Evolutionary conservation across 2,113 vertebrate genomes (phyloP), one percentile per base, ranked within the genome.

Genomic region (Turnix velox): DNA sequence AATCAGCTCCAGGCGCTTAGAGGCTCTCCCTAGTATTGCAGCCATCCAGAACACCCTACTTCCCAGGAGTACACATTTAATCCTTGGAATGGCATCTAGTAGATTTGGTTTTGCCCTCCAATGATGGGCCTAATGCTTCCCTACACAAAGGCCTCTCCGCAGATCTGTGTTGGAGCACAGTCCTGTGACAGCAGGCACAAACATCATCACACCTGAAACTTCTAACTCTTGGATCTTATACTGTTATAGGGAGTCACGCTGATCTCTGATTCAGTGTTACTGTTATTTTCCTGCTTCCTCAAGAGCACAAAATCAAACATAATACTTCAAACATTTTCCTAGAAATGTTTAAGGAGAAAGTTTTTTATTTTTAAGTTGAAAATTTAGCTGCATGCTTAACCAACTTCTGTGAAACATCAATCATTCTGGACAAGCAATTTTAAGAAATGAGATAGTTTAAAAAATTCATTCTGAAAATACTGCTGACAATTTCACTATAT

Each of bases 401-500:
- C 85, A 67, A 79, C 77, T 87, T 14, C 79, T 88, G 69, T 74
- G 94, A 94, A 93, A 92, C 93, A 90, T 81, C 69, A 82, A 95
- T 96, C 84, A 95, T 52, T 71, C 51, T 35, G 87, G 88, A 95
- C 76, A 96, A 93, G 91, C 91, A 80, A 88, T 90, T 87, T 88
- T 95, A 79, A 88, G 88, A 92, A 95, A 67, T 88, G 93, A 87
- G 78, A 84, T 55, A 80, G 86, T 93, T 93, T 28, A 90, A 77
- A 82, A 94, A 90, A 96, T 87, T 93, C 55, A 46, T 80, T 94
- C 87, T 90, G 95, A 96, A 96, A 96, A 97, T 92, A 96, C 80
- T 90, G 92, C 91, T 95, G 90, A 92, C 93, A 77, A 93, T 97
- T 96, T 97, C 31, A 95, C 68, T 95, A 97, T 96, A 97, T 94